Evolutionary conservation across 2,113 vertebrate genomes (phyloP), one percentile per base, ranked within the genome.

Genomic region (Rhombomys opimus): DNA sequence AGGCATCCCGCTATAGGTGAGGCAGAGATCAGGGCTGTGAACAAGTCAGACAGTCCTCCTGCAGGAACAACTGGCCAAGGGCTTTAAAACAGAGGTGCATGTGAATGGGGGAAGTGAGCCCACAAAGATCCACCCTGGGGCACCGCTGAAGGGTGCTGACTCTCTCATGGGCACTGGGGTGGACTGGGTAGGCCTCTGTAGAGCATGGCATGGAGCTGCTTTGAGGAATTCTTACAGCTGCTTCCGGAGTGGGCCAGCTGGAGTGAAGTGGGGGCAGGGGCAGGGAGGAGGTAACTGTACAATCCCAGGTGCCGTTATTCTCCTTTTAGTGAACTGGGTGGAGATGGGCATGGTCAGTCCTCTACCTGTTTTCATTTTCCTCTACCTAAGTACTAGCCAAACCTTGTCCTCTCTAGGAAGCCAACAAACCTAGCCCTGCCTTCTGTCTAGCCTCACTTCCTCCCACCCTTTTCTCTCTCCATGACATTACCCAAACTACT

Each of bases 151-250:
- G 52, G n/a, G 18, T 17, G 22, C 14, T 25, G 35, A 46, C 85
- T 68, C 50, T 2, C 32, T 82, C 52, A n/a, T 70, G 50, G 89
- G 73, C 12, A 32, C 22, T 7, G 77, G 30, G 76, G 6, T 46
- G 22, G 32, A 22, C 30, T 0, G 0, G 22, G 61, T 18, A 68
- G 75, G 14, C 61, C 76, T 20, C 32, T 80, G 67, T 23, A 41
- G 88, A 50, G 38, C 0, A 18, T 13, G 13, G 54, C 0, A 1
- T 8, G 22, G 6, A 15, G 22, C 35, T 15, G 3, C 63, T 22
- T 65, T 27, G 35, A 70, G 25, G 18, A 70, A 32, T 4, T 46
- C 52, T 65, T 25, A 32, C 17, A 0, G 20, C 7, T 46, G 77
- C 13, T 1, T 8, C 18, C 22, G 0, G 5, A 65, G 54, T 20